Evolutionary conservation across 2,113 vertebrate genomes (phyloP).

Genomic region (Stigmatopora argus): DNA sequence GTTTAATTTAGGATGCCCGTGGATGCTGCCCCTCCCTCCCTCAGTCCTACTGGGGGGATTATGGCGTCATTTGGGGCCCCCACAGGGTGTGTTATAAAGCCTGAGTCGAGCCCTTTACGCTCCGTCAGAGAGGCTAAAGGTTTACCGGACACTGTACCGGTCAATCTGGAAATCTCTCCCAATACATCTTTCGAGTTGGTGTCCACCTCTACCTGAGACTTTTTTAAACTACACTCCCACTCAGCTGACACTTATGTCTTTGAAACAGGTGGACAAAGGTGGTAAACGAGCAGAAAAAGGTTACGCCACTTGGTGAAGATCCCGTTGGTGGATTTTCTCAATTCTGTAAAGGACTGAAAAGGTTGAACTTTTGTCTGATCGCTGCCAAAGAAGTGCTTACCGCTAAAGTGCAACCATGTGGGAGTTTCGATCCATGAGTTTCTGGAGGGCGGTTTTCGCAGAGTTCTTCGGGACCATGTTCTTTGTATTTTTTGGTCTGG

Average conservation of each 20-base stretch:
- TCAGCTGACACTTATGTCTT: conserved; percentile 60
- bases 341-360: conserved; percentile 29
- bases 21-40: conserved; percentile 40
- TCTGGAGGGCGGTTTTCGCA: conserved; percentile 90
- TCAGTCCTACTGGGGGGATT: conserved; percentile 60
- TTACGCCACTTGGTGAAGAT: conserved; percentile 41
- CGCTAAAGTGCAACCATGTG: conserved; percentile 75
- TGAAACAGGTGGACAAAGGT: conserved; percentile 60
- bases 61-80: conserved; percentile 69
- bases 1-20: conserved; percentile 61
- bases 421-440: conserved; percentile 89
- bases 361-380: conserved; percentile 27
- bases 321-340: conserved; percentile 29
- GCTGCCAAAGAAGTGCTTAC: conserved; percentile 25
- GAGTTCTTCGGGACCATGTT: conserved; percentile 93
- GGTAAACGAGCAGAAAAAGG: conserved; percentile 49
- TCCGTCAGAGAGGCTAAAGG: conserved; percentile 71
- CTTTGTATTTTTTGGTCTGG: conserved; percentile 88
- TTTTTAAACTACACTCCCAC: conserved; percentile 39
- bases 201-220: conserved; percentile 53
- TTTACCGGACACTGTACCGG: conserved; percentile 59
- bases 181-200: conserved; percentile 50
- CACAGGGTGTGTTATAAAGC: conserved; percentile 71
- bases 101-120: conserved; percentile 62
- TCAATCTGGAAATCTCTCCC: conserved; percentile 40